These are phyloP conservation scores for Conchocele bisecta DNA, from an alignment of 2,888 invertebrate species.

Conservation along the genomic window DNA sequence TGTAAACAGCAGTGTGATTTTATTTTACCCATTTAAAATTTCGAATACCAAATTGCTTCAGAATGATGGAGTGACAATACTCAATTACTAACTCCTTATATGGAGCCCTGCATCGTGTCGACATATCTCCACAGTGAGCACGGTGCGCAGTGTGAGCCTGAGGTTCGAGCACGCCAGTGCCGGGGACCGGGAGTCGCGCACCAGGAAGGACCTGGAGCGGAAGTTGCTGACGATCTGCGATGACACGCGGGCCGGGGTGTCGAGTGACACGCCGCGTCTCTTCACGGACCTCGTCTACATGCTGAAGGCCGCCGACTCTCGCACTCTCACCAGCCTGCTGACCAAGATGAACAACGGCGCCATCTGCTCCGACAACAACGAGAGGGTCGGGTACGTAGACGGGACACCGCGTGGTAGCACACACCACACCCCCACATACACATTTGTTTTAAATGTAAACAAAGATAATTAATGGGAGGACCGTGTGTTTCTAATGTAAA, in stretches of 20 bases:
- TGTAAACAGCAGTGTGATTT: no score
- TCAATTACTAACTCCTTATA: no score
- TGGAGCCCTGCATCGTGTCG: no score
- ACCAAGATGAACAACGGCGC: conserved; percentile 52
- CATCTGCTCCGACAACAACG: conserved; percentile 68
- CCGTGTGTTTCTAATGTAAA: no score
- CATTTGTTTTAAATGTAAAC: no score
- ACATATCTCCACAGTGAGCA: no score
- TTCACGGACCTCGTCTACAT: conserved; percentile 83
- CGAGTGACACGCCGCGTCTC: conserved; percentile 82
- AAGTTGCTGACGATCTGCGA: conserved; percentile 73
- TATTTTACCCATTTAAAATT: no score
- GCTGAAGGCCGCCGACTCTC: conserved; percentile 80
- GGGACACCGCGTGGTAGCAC: no score
- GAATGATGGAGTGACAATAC: no score
- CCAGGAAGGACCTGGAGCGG: conserved; percentile 42
- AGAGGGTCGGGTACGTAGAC: conserved; percentile 64
- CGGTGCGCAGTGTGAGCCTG: conserved; percentile 46
- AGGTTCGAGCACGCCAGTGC: conserved; percentile 66
- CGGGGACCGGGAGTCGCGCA: conserved; percentile 9
- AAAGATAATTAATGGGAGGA: no score
- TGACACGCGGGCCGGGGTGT: conserved; percentile 78
- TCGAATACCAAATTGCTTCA: no score
- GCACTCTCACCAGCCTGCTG: conserved; percentile 75
- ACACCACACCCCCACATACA: no score